Evolutionary conservation across 2,888 invertebrate genomes (phyloP), one percentile per base, ranked within the genome.

Genomic region (Pammene fasciana): DNA sequence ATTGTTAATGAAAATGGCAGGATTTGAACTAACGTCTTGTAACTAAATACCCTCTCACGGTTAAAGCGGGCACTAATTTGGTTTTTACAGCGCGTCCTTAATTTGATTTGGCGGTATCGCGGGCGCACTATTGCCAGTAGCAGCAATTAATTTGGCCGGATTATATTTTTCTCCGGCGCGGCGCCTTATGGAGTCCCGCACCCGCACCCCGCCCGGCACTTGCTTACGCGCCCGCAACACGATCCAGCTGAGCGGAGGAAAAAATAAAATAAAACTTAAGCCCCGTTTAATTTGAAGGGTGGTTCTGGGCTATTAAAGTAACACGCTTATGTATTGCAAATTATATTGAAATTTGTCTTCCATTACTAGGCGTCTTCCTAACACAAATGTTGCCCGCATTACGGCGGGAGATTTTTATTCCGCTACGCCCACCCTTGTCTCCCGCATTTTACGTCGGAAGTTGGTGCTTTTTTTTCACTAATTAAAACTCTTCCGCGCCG

Each of bases 291-390:
- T 93, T 93, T 93, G 93, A 91, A 90, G 92, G 93, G 92, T 92
- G 93, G 93, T 93, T 93, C 92, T 90, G 92, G 93, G 89, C 93
- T 93, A 93, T 93, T 93, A 93, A 93, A 92, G 92, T 93, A 93
- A 92, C 92, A 93, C 93, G 93, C 93, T 92, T 93, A 93, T 93
- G 93, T 93, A 93, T 92, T 93, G 92, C 92, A 93, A 93, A 93
- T 93, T 92, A 93, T 93, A 93, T 93, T 92, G 93, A 93, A 92
- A 92, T 92, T 92, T 92, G 92, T 92, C 92, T 92, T 92, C 92
- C 91, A 92, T 92, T 92, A 92, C 92, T 87, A 88, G 87, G 89
- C 87, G 87, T 87, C 90, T 92, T 92, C 90, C 91, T 92, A 88
- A 92, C 92, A 92, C 92, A 92, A 92, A 92, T 92, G 92, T 91